Base-by-base conservation (phyloP, 2,113 vertebrate genomes). In the Theristicus caerulescens region DNA sequence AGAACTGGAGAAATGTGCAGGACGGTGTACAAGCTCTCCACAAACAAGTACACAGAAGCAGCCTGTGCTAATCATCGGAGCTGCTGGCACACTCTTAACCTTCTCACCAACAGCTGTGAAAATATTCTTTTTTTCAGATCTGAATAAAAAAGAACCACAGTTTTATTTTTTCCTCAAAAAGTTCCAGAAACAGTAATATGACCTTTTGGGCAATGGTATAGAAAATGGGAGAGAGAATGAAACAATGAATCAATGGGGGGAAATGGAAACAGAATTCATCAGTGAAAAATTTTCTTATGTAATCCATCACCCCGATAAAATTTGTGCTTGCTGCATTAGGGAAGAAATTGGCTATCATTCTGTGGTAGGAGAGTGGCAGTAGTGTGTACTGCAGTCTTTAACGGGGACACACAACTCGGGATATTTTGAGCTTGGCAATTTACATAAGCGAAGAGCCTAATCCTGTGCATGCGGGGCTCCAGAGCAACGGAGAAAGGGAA, bases 61-160 rank as follows among this genome's bases (percentile, higher is more conserved):
- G 78, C 59, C 52, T 29, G 65, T 65, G 27, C 69, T 94, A 59
- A 79, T 78, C 66, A 72, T 13, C 4, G 1, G 72, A 83, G 90
- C 77, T 94, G 70, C 54, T 90, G 84, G 62, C 40, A 86, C 31
- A 62, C 40, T 77, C 81, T 82, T 89, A 94, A 94, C 91, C 86
- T 91, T 90, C 88, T 79, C 89, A 83, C 59, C 66, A 89, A 70
- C 94, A 96, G 78, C 97, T 88, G 64, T 79, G 91, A 92, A 88
- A 90, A 66, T 71, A 83, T 38, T 67, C 19, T 71, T 72, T 92
- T 92, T 78, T 78, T 88, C 62, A 90, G 42, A 78, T 65, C n/a
- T 47, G 16, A 40, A 31, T 70, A 46, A 46, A 67, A 61, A 71
- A 46, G 11, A 58, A 32, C 25, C 17, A 61, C 18, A 36, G 34